Base-by-base conservation (phyloP, 2,113 vertebrate species). In the Leiothrix lutea region DNA sequence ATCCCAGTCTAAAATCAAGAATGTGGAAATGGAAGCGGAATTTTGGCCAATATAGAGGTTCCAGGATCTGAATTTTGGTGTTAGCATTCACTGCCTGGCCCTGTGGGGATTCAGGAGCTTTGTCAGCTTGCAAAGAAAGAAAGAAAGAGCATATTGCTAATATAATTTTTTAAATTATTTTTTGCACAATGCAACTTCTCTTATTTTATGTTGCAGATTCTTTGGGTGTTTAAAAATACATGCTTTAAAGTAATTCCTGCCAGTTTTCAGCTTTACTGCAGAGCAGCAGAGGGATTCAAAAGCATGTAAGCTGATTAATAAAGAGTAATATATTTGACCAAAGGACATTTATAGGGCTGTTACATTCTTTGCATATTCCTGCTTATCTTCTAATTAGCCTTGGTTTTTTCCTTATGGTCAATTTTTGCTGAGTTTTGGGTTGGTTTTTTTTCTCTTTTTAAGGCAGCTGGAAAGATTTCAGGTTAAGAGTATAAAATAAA, bases 211-310 rank as follows among this genome's bases (percentile, higher is more conserved):
- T 56, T 60, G 40, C 48, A 72, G 5, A 71, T 86, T 91, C 80
- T 86, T 77, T 29, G 35, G 12, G 11, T 75, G 44, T 44, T 91
- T 90, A 65, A 89, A 94, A 86, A 40, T 65, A 29, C 8, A 28
- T 47, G 11, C 35, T 91, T 86, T 77, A 73, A 91, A 94, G 47
- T 71, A 86, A 94, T 72, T 64, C 72, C 72, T 92, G 71, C 67
- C 82, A 80, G 56, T 86, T 95, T 95, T 90, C 85, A 78, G 62
- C 44, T 93, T 69, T 91, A 29, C 62, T 94, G 71, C 54, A 62
- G 70, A 94, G 71, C 50, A 56, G 66, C 94, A 95, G 42, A 90
- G 33, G 62, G 50, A 73, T 82, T 91, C 70, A 38, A 93, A 85
- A 64, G 42, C 71, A 47, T 56, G 33, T 87, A 65, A 91, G 78